Base-by-base conservation (phyloP, 2,888 invertebrate genomes). In the Drosophila setosimentum region DNA sequence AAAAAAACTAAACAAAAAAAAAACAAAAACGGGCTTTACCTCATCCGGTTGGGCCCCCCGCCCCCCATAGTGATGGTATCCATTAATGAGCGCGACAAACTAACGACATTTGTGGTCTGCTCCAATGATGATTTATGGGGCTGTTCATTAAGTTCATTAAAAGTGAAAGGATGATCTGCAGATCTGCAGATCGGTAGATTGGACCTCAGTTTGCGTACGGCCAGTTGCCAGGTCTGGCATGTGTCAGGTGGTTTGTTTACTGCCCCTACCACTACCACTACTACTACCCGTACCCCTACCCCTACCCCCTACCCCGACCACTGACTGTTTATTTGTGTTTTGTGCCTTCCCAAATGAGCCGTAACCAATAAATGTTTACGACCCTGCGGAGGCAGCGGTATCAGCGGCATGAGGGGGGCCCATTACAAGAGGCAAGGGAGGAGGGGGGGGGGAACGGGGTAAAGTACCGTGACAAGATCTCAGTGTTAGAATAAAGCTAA, bases 311-410 rank as follows among this genome's bases (percentile, higher is more conserved):
- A 7, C n/a, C n/a, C 30, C 32, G 58, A 27, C 50, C 60, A 59
- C 33, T 37, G 48, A 58, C 72, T 69, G 64, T 64, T 70, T 64
- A 54, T 69, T 74, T 69, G 74, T 85, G 75, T 84, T 87, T 82
- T 82, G 69, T 71, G 62, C 58, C 70, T 75, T 55, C 68, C 72
- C 70, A 76, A 87, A 89, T 84, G 85, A 85, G 89, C 80, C 87
- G 87, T 87, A 83, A 89, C 87, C 80, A 83, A 87, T 90, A 86
- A 90, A 86, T 89, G 80, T 90, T 87, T 88, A 87, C 69, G 79
- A 81, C 83, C 74, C 69, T 66, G 68, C 64, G 63, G 57, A 30
- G 71, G 66, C 53, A 67, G 24, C 50, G 27, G 11, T 50, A 45
- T 8, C 16, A 24, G 50, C 11, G 11, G 29, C 29, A 49, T n/a